Base-by-base conservation (phyloP, 2,797 vertebrate species). In the Ctenopoma kingsleyae region DNA sequence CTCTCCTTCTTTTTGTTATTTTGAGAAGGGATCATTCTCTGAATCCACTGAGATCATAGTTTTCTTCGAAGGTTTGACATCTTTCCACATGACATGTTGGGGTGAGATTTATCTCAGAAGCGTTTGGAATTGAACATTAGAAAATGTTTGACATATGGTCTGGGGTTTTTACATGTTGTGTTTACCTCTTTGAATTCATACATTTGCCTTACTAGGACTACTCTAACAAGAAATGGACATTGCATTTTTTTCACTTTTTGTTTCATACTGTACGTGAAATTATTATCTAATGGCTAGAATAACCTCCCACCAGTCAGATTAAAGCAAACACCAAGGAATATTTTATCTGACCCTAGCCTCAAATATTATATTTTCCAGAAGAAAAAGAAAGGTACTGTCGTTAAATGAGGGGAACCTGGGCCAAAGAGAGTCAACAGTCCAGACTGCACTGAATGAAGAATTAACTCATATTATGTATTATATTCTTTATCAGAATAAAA, bases 1-100 rank as follows among this genome's bases (percentile, higher is more conserved):
- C 64, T 44, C 44, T n/a, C 61, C 44, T 17, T 64, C 64, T 61
- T 20, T 53, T 17, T 47, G 60, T 76, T 89, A 57, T 83, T 85
- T 50, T 49, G 49, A 75, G 71, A 50, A 23, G 27, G 51, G 30
- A 64, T 70, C 43, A 13, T 40, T 54, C 19, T 46, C 32, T 35
- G 0, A 66, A 67, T 22, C 44, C n/a, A 19, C 25, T 44, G 22
- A 76, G 65, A 73, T 74, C 49, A 38, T 8, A 23, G 51, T 61
- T 73, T 60, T 62, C 41, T 48, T 76, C 22, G 8, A 82, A 56
- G 57, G 54, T 60, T 67, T 81, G 67, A 75, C 63, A 41, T 43
- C 25, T 69, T 65, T 74, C 8, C 74, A 69, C 22, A 32, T 65
- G 35, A 80, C 78, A 54, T 19, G 17, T 13, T 10, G 19, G 46